Conservation (phyloP, 2,888 invertebrate genomes). For the Rhagonycha lutea region DNA sequence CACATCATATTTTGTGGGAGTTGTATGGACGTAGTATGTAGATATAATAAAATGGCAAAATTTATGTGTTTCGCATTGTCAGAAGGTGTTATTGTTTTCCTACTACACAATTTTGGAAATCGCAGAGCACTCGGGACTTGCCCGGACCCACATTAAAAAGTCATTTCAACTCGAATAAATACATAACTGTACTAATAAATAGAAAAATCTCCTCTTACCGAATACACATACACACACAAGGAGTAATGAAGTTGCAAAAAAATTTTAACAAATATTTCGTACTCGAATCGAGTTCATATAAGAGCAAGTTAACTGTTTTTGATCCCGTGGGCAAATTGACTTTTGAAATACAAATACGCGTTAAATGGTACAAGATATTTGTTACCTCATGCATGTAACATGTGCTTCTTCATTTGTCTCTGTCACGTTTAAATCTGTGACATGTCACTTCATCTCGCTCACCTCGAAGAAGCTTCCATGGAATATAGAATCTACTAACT, state of each 20-base stretch:
- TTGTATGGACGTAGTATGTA: not conserved
- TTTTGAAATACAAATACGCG: slow-evolving; percentile 24
- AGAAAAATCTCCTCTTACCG: not conserved
- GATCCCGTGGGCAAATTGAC: slow-evolving; percentile 21
- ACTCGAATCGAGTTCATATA: slow-evolving; percentile 30
- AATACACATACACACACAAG: not conserved
- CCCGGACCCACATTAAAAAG: not conserved
- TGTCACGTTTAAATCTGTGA: slow-evolving; percentile 8
- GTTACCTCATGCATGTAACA: slow-evolving; percentile 20
- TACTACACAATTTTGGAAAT: not conserved
- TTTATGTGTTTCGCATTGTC: not conserved
- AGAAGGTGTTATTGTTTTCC: not conserved
- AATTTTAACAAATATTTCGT: slow-evolving; percentile 29
- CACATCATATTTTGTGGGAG: not conserved
- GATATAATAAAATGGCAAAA: not conserved
- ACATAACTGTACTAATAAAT: not conserved
- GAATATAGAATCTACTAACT: not conserved
- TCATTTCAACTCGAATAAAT: not conserved
- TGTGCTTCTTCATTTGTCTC: slow-evolving; percentile 22
- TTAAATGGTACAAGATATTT: slow-evolving; percentile 26
- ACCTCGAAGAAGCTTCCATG: not conserved
- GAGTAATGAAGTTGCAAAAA: slow-evolving; percentile 12
- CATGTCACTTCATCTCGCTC: slow-evolving; percentile 11
- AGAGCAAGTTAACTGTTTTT: slow-evolving; percentile 32
- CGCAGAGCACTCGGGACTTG: not conserved